Conservation (phyloP, 2,888 invertebrate species). For the Teinopalpus imperialis region DNA sequence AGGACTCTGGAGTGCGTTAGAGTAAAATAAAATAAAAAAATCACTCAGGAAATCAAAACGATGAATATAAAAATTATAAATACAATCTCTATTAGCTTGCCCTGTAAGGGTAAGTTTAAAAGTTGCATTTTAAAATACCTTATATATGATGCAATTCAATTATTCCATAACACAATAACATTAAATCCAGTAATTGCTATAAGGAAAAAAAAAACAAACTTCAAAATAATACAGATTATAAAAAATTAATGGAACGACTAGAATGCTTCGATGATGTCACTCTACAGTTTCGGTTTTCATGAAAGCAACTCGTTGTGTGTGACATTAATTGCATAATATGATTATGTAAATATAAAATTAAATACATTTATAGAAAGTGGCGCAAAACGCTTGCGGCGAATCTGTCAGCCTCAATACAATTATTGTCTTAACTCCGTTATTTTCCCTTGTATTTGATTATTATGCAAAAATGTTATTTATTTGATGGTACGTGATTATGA, state of each 20-base stretch:
- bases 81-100: too few relatives aligned
- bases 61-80: too few relatives aligned
- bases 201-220: conserved; percentile 7
- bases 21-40: too few relatives aligned
- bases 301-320: not conserved
- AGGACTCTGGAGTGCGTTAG: too few relatives aligned
- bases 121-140: too few relatives aligned
- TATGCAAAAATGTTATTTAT: not conserved
- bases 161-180: conserved; percentile 16
- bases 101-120: too few relatives aligned
- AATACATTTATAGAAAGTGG: conserved; percentile 12
- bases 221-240: conserved; percentile 19
- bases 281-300: conserved; percentile 7
- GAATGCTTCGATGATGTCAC: conserved; percentile 20
- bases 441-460: too few relatives aligned
- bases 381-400: not conserved
- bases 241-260: conserved; percentile 4
- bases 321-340: conserved; percentile 18
- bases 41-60: too few relatives aligned
- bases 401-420: not conserved
- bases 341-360: conserved; percentile 20
- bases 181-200: conserved; percentile 5
- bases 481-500: conserved; percentile 12
- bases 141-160: conserved; percentile 15
- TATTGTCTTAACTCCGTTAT: too few relatives aligned